phyloP scores from a whole-genome alignment of 2,113 vertebrate species.

The Neotoma lepida region DNA sequence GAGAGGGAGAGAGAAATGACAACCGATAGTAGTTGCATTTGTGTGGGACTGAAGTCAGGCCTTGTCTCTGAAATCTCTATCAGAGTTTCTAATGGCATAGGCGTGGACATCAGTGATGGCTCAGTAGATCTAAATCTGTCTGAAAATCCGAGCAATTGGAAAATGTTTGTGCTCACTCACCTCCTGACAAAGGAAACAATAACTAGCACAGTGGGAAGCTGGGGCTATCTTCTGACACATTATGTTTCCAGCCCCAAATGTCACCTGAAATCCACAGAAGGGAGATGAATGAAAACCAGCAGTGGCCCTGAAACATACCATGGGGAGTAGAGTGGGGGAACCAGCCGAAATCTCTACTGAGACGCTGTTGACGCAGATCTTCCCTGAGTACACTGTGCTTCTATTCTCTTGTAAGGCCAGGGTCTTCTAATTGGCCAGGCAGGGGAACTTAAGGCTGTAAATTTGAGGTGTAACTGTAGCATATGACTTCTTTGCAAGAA shows the following conservation, averaged over 20 bases:
- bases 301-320: constrained; percentile 67
- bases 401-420: constrained; percentile 59
- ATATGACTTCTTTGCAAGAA: constrained; percentile 61
- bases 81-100: constrained; percentile 75
- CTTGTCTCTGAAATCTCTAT: constrained; percentile 69
- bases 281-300: constrained; percentile 81
- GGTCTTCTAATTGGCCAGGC: constrained; percentile 58
- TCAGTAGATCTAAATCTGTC: constrained; percentile 83
- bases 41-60: constrained; percentile 59
- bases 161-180: constrained; percentile 83
- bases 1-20: background rate
- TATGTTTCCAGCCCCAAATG: constrained; percentile 79
- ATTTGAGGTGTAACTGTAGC: constrained; percentile 54
- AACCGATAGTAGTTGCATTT: constrained; percentile 57
- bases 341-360: constrained; percentile 68
- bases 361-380: constrained; percentile 68
- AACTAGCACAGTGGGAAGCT: constrained; percentile 82
- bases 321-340: background rate
- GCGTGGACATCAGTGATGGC: constrained; percentile 82
- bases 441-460: constrained; percentile 56
- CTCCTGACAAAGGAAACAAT: constrained; percentile 83
- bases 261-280: constrained; percentile 78
- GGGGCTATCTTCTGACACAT: constrained; percentile 79
- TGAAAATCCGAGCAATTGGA: constrained; percentile 86
- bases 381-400: constrained; percentile 36